A percentile compares a stretch with the other conserved stretches of the same genome.
Evolutionary conservation across 2,888 invertebrate genomes (phyloP).

Genomic region (Oasisia sp.): DNA sequence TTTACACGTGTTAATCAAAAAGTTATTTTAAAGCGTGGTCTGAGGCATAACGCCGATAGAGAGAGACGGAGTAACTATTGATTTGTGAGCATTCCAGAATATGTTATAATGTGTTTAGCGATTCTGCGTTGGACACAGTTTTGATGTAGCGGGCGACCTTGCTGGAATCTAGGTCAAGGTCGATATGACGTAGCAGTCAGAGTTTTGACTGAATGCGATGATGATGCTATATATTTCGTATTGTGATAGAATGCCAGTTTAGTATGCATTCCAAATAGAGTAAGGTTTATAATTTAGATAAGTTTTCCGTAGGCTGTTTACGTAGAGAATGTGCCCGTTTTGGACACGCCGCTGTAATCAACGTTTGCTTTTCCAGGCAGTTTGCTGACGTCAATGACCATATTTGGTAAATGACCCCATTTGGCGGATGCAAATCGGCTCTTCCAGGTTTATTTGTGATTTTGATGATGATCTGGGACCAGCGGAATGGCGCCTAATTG

Average conservation of each 20-base stretch:
- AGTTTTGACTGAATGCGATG: background rate
- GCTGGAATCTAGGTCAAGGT: constrained; percentile 1
- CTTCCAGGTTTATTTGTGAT: background rate
- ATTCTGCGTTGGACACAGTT: background rate
- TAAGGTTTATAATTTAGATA: background rate
- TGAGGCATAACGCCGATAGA: background rate
- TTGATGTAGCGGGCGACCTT: background rate
- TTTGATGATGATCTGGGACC: background rate
- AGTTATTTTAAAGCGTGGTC: background rate
- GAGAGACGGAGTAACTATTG: background rate
- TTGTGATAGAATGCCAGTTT: constrained; percentile 1
- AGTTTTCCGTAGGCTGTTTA: constrained; percentile 5
- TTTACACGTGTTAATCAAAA: constrained; percentile 13
- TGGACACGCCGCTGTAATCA: background rate
- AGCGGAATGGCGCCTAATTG: background rate
- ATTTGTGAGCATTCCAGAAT: constrained; percentile 17
- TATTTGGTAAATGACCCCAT: background rate
- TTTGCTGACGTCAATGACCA: background rate
- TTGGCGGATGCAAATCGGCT: background rate
- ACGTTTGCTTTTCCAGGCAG: background rate
- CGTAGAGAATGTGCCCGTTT: background rate
- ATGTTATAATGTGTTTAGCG: background rate
- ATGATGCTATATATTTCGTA: constrained; percentile 12
- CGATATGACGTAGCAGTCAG: background rate
- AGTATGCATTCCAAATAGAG: constrained; percentile 6